These are phyloP conservation scores for Geotrypetes seraphini DNA, from an alignment of 2,797 vertebrate species.

Conservation along the genomic window DNA sequence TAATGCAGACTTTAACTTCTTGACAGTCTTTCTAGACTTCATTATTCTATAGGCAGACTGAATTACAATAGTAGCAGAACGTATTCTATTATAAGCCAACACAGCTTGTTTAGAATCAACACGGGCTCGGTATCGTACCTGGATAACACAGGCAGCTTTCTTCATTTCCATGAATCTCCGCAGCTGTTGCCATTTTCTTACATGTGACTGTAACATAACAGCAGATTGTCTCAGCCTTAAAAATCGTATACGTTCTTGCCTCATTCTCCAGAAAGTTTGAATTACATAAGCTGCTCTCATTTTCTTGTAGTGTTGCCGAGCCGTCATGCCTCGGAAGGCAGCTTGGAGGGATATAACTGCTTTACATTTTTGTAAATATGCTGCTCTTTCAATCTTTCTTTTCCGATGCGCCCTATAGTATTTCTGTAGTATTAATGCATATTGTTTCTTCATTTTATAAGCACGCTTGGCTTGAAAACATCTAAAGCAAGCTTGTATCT, in stretches of 20 bases:
- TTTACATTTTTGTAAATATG: conserved; percentile 27
- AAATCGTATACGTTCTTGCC: conserved; percentile 25
- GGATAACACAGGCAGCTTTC: conserved; percentile 33
- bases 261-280: conserved; percentile 46
- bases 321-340: conserved; percentile 36
- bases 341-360: conserved; percentile 37
- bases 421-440: conserved; percentile 35
- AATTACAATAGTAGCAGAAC: conserved; percentile 29
- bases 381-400: conserved; percentile 12
- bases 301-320: conserved; percentile 7
- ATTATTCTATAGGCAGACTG: conserved; percentile 46
- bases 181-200: conserved; percentile 42
- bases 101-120: conserved; percentile 3
- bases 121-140: conserved; percentile 24
- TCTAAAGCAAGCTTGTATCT: conserved; percentile 66
- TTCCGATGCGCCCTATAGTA: conserved; percentile 31
- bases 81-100: conserved; percentile 25
- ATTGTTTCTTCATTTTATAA: conserved; percentile 22
- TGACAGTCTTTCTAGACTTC: conserved; percentile 20
- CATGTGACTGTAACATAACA: conserved; percentile 33
- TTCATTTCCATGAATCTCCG: conserved; percentile 34
- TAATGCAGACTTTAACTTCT: conserved; percentile 12
- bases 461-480: conserved; percentile 20
- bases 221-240: conserved; percentile 22
- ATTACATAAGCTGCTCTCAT: conserved; percentile 26